Percentiles rank a stretch among this genome's conserved stretches.
Evolutionary conservation across 1,140 invertebrate genomes (phyloP).

Genomic region (Whitmania pigra): DNA sequence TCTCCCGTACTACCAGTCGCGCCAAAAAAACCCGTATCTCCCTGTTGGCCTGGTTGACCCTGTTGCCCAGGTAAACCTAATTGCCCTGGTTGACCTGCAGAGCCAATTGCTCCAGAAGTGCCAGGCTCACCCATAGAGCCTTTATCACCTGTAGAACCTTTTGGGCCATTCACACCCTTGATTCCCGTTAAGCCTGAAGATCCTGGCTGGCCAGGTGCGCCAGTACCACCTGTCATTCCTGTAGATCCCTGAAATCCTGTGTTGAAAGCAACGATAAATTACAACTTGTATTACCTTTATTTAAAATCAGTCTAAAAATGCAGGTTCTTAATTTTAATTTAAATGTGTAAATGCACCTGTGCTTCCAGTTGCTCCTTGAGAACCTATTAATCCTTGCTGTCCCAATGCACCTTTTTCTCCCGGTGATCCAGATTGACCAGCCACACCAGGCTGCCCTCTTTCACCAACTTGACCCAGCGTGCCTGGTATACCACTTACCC

Average conservation of each 20-base stretch:
- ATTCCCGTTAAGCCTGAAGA: conserved; percentile 30
- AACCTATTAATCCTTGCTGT: conserved; percentile 20
- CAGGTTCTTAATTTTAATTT: too few relatives aligned
- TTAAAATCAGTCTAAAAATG: too few relatives aligned
- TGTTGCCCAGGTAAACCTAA: conserved; percentile 12
- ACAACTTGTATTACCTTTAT: too few relatives aligned
- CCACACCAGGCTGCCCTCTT: conserved; percentile 38
- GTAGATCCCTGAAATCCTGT: conserved; percentile 2
- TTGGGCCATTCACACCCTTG: conserved; percentile 9
- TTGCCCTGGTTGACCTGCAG: conserved; percentile 31
- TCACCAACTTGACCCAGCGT: conserved; percentile 34
- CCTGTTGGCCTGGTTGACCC: conserved; percentile 29
- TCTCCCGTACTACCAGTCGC: conserved; percentile 28
- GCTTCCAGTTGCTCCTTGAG: conserved; percentile 6
- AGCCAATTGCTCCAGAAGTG: conserved; percentile 36
- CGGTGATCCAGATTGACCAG: conserved; percentile 29
- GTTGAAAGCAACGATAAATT: background rate
- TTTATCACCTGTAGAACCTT: conserved; percentile 34
- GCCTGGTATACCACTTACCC: conserved; percentile 26
- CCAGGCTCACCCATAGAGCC: conserved; percentile 23
- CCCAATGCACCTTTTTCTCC: conserved; percentile 38
- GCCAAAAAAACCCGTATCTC: conserved; percentile 32
- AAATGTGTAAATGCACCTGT: too few relatives aligned
- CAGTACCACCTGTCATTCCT: background rate
- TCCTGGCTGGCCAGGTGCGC: conserved; percentile 16